Evolutionary conservation across 2,888 invertebrate genomes (phyloP).

Genomic region (Digitonthophagus gazella): DNA sequence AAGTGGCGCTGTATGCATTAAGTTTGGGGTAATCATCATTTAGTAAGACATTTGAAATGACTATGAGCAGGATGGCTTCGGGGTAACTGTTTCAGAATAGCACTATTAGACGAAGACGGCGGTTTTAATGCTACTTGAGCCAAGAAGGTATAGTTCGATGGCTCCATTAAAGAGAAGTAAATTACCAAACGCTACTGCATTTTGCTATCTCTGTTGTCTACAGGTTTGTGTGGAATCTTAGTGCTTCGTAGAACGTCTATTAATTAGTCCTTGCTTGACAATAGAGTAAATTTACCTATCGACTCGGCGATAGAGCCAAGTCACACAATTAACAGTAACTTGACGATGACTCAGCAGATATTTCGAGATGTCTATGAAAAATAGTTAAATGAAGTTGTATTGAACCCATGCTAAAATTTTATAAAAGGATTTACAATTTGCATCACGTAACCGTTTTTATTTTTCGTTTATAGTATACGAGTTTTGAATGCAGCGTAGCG

Average conservation of each 20-base stretch:
- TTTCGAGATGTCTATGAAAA: no score
- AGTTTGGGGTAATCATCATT: neutral
- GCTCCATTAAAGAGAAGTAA: neutral
- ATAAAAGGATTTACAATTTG: neutral
- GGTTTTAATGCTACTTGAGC: neutral
- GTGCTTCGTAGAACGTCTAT: neutral
- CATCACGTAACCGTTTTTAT: neutral
- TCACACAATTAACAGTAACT: neutral
- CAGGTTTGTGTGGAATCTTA: neutral
- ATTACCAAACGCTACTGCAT: neutral
- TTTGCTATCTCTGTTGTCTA: neutral
- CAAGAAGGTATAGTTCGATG: neutral
- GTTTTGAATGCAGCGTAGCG: neutral
- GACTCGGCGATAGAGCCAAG: no score
- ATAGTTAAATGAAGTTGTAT: no score
- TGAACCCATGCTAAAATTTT: no score
- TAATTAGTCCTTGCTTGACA: neutral
- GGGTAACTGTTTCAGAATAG: neutral
- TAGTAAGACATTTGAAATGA: neutral
- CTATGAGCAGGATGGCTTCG: no score
- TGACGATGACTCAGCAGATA: no score
- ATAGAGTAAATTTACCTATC: neutral
- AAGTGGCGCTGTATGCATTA: neutral
- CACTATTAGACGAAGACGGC: neutral
- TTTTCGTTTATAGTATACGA: neutral